phyloP scores from a whole-genome alignment of 2,797 vertebrate genomes.

The Sciaenops ocellatus region DNA sequence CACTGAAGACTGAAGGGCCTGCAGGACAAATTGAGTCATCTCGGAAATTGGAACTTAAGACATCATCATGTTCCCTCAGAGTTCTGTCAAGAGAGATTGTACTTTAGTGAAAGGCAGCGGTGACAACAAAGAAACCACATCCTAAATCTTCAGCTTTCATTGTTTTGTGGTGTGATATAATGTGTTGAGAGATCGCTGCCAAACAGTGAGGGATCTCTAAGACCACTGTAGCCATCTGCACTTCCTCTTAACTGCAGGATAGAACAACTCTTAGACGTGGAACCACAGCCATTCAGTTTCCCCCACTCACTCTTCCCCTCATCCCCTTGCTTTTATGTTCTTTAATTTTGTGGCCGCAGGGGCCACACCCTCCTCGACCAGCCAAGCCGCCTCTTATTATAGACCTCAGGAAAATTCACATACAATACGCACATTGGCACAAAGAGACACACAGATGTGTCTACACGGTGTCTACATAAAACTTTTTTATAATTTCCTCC shows the following conservation, averaged over 20 bases:
- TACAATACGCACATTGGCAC: constrained; percentile 69
- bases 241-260: constrained; percentile 69
- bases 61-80: constrained; percentile 37
- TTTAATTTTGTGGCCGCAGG: constrained; percentile 83
- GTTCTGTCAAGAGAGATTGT: constrained; percentile 31
- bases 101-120: constrained; percentile 27
- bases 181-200: constrained; percentile 32
- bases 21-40: constrained; percentile 57
- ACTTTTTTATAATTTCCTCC: constrained; percentile 63
- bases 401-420: constrained; percentile 81
- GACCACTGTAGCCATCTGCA: constrained; percentile 53
- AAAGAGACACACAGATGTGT: constrained; percentile 46
- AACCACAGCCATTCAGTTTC: constrained; percentile 68
- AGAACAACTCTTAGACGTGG: constrained; percentile 58
- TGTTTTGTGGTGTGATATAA: constrained; percentile 39
- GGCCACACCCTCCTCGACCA: constrained; percentile 77
- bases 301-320: constrained; percentile 72
- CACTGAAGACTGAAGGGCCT: constrained; percentile 37
- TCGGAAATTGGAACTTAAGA: constrained; percentile 28
- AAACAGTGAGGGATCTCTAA: constrained; percentile 42
- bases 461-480: constrained; percentile 57
- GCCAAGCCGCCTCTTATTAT: constrained; percentile 83
- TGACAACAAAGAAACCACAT: constrained; percentile 51
- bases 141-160: constrained; percentile 41
- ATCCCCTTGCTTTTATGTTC: constrained; percentile 80